A percentile compares a stretch with the other conserved stretches of the same genome.
phyloP scores from a whole-genome alignment of 2,888 invertebrate genomes.

The Chironomus tentans region DNA sequence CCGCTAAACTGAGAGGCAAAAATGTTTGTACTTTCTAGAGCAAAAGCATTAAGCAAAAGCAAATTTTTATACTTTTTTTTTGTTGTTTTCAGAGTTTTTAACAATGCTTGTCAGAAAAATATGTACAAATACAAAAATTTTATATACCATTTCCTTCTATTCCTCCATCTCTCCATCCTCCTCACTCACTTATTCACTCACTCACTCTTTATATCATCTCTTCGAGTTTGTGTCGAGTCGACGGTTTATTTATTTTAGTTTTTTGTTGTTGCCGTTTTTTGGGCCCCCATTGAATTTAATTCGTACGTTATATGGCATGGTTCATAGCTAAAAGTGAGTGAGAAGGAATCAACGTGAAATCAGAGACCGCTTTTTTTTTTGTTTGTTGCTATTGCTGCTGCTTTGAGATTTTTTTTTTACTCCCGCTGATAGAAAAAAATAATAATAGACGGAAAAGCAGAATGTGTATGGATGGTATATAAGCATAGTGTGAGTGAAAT shows the following conservation, averaged over 20 bases:
- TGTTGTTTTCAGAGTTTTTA: neutral
- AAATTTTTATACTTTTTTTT: neutral
- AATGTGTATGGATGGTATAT: too few species aligned
- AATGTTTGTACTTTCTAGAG: neutral
- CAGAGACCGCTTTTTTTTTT: neutral
- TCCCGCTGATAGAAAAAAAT: constrained; percentile 4
- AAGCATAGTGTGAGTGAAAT: neutral
- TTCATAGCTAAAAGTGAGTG: neutral
- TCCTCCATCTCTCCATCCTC: neutral
- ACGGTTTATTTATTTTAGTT: constrained; percentile 3
- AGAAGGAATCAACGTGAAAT: constrained; percentile 13
- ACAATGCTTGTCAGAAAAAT: constrained; percentile 25
- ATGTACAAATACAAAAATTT: constrained; percentile 6
- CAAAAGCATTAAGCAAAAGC: neutral
- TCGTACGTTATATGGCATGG: neutral
- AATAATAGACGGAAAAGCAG: too few species aligned
- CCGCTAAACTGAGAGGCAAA: too few species aligned
- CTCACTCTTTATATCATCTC: too few species aligned
- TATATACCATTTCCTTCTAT: neutral
- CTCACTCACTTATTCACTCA: too few species aligned
- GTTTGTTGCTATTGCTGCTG: neutral
- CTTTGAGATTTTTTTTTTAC: neutral
- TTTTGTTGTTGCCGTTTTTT: neutral
- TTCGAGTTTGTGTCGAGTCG: neutral
- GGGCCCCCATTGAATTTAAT: neutral